A percentile compares a stretch with the other conserved stretches of the same genome.
phyloP scores from a whole-genome alignment of 2,113 vertebrate genomes.

The Cephalopholis sonnerati region DNA sequence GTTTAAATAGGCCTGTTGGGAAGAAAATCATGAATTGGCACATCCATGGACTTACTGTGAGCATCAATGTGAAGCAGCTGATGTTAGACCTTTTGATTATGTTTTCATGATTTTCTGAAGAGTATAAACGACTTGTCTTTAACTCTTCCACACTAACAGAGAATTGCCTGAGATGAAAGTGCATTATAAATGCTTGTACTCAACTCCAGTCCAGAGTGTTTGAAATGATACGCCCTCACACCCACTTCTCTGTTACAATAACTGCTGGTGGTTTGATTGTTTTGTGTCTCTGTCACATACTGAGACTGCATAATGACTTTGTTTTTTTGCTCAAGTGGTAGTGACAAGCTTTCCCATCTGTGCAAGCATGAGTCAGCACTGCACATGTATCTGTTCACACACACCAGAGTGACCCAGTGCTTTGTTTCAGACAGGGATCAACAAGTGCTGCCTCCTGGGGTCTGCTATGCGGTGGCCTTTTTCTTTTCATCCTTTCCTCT shows the following conservation, averaged over 20 bases:
- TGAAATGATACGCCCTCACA: not conserved
- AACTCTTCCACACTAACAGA: not conserved
- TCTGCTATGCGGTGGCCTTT: constrained; percentile 41
- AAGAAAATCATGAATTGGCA: constrained; percentile 7
- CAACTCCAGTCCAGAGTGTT: not conserved
- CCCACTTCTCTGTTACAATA: constrained; percentile 29
- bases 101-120: not conserved
- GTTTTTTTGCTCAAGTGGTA: constrained; percentile 35
- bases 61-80: not conserved
- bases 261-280: constrained; percentile 15
- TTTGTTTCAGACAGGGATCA: constrained; percentile 50
- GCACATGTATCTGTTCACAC: constrained; percentile 47
- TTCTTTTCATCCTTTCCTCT: constrained; percentile 57
- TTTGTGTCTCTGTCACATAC: constrained; percentile 30
- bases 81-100: not conserved
- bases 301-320: constrained; percentile 26
- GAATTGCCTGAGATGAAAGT: not conserved
- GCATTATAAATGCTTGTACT: not conserved
- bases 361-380: constrained; percentile 53
- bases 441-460: constrained; percentile 54
- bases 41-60: not conserved
- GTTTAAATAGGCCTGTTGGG: constrained; percentile 9
- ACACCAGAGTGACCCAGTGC: constrained; percentile 40
- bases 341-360: constrained; percentile 54
- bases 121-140: not conserved